Evolutionary conservation across 2,888 invertebrate genomes (phyloP).

Genomic region (Acronicta leporina): DNA sequence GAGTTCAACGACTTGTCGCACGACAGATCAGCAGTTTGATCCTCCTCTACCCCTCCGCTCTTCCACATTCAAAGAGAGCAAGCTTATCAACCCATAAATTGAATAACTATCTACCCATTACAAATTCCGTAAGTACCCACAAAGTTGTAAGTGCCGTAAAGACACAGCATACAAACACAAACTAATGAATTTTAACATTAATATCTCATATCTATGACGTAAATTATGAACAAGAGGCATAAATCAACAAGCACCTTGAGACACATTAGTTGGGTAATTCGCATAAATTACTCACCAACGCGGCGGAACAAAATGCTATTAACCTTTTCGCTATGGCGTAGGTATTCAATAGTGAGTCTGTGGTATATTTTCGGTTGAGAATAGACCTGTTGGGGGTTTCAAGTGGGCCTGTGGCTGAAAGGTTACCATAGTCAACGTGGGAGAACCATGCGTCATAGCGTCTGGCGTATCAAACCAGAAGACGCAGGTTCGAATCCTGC

Average conservation of each 20-base stretch:
- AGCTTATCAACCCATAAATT: constrained; percentile 24
- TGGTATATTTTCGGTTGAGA: background rate
- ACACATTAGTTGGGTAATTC: constrained; percentile 46
- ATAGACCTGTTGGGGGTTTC: background rate
- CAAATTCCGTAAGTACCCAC: constrained; percentile 46
- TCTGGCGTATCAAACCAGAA: too few species aligned
- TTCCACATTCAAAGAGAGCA: too few species aligned
- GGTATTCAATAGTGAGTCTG: constrained; percentile 9
- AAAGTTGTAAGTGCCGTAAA: constrained; percentile 40
- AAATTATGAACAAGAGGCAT: constrained; percentile 48
- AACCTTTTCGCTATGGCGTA: constrained; percentile 15
- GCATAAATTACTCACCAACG: constrained; percentile 47
- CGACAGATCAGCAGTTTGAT: too few species aligned
- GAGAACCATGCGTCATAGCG: too few species aligned
- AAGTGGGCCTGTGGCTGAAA: too few species aligned
- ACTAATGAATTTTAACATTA: constrained; percentile 54
- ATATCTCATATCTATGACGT: constrained; percentile 42
- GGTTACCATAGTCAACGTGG: too few species aligned
- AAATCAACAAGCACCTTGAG: constrained; percentile 52
- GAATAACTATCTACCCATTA: constrained; percentile 37
- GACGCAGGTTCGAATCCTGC: too few species aligned
- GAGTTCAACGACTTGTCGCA: too few species aligned
- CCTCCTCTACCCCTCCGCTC: too few species aligned
- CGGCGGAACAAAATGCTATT: constrained; percentile 29
- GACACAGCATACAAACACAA: constrained; percentile 31